Percentiles rank a stretch among this genome's conserved stretches.
phyloP scores from a whole-genome alignment of 1,140 invertebrate species.

The Drosophila willistoni region DNA sequence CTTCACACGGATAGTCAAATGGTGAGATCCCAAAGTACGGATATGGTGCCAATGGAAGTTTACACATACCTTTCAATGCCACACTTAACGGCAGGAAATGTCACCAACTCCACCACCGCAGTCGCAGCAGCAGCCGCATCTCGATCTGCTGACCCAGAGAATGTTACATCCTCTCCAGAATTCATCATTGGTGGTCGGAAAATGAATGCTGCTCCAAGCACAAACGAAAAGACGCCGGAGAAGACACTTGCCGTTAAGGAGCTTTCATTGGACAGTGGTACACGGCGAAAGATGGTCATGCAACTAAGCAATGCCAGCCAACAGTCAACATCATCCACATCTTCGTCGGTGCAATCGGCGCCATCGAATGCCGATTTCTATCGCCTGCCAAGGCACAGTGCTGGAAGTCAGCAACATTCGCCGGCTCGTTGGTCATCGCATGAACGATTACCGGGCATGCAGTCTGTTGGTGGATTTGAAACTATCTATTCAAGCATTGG shows the following conservation, averaged over 20 bases:
- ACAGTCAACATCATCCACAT: slow-evolving; percentile 8
- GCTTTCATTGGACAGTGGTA: not conserved
- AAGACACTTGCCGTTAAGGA: not conserved
- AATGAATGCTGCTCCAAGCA: not conserved
- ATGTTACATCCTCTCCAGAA: not conserved
- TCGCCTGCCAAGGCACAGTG: not conserved
- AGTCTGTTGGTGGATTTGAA: slow-evolving; percentile 2
- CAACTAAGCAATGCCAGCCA: slow-evolving; percentile 8
- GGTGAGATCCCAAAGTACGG: slow-evolving; percentile 15
- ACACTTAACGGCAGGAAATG: not conserved
- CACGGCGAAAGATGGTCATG: not conserved
- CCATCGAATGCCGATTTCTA: slow-evolving; percentile 12
- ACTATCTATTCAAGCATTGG: slow-evolving; percentile 2
- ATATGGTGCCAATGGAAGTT: slow-evolving; percentile 10
- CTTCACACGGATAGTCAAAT: slow-evolving; percentile 14
- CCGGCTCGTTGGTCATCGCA: slow-evolving; percentile 16
- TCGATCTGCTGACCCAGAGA: not conserved
- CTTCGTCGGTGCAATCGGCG: slow-evolving; percentile 6
- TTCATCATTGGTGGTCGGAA: not conserved
- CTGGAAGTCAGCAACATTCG: slow-evolving; percentile 8
- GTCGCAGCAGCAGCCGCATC: not conserved
- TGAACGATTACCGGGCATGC: not conserved
- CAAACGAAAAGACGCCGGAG: not conserved
- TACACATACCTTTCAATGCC: slow-evolving; percentile 12
- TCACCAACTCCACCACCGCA: not conserved